Evolutionary conservation across 1,140 invertebrate genomes (phyloP).

Genomic region (Andricus grossulariae): DNA sequence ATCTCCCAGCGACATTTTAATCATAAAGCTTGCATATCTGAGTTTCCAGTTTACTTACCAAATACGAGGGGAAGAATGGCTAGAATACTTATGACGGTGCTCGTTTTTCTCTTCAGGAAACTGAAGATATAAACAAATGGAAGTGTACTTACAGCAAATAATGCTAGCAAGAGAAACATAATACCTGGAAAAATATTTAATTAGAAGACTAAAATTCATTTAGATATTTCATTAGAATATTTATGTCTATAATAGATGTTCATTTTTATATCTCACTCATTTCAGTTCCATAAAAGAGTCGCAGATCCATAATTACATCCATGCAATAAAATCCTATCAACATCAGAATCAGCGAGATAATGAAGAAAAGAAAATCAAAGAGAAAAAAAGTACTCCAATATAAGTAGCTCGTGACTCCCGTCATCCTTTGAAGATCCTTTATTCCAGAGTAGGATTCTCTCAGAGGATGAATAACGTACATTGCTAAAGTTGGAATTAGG

Average conservation of each 20-base stretch:
- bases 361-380: constrained; percentile 78
- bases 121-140: constrained; percentile 63
- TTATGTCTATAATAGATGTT: constrained; percentile 12
- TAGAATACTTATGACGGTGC: constrained; percentile 57
- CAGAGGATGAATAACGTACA: constrained; percentile 69
- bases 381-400: constrained; percentile 80
- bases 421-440: constrained; percentile 84
- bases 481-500: constrained; percentile 55
- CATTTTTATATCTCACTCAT: constrained; percentile 55
- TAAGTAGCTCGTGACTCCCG: constrained; percentile 76
- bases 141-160: constrained; percentile 66
- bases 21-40: too few species aligned
- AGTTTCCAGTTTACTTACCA: constrained; percentile 54
- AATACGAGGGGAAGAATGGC: constrained; percentile 58
- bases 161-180: constrained; percentile 59
- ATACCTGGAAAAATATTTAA: constrained; percentile 57
- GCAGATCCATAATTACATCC: constrained; percentile 56
- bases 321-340: constrained; percentile 49
- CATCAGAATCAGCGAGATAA: constrained; percentile 55
- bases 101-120: constrained; percentile 64
- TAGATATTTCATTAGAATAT: constrained; percentile 27
- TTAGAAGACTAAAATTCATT: background rate
- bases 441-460: constrained; percentile 70
- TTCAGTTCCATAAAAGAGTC: constrained; percentile 53
- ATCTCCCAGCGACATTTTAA: too few species aligned